Percentiles rank a stretch among this genome's conserved stretches.
Evolutionary conservation across 2,113 vertebrate species (phyloP).

Genomic region (Haemorhous mexicanus): DNA sequence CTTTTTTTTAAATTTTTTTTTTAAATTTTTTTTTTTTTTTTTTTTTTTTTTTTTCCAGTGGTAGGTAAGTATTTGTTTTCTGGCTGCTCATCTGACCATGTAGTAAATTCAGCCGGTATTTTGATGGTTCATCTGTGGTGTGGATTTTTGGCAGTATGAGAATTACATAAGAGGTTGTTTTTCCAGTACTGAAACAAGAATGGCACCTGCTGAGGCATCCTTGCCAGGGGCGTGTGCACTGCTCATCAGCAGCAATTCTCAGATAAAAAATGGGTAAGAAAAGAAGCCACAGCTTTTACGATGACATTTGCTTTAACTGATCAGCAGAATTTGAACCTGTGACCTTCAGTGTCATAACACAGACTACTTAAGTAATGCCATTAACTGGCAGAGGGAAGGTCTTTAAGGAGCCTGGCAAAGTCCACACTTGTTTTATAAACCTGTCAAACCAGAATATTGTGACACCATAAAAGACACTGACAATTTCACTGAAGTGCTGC

Average conservation of each 20-base stretch:
- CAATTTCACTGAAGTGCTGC: background rate
- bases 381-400: background rate
- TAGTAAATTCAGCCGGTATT: background rate
- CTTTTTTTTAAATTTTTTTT: background rate
- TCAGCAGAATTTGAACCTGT: background rate
- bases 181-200: background rate
- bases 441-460: background rate
- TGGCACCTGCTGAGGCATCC: background rate
- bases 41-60: background rate
- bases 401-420: background rate
- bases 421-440: background rate
- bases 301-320: slow-evolving; percentile 11
- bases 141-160: background rate
- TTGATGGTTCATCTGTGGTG: background rate
- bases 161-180: background rate
- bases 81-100: background rate
- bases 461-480: background rate
- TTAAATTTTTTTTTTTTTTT: background rate
- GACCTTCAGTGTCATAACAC: background rate
- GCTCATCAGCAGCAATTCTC: background rate
- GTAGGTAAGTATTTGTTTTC: background rate
- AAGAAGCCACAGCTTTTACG: background rate
- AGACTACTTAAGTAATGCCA: background rate
- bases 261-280: background rate
- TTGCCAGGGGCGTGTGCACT: background rate